These are phyloP conservation scores for Paradoxurus hermaphroditus DNA, from an alignment of 2,113 vertebrate species.

Conservation along the genomic window DNA sequence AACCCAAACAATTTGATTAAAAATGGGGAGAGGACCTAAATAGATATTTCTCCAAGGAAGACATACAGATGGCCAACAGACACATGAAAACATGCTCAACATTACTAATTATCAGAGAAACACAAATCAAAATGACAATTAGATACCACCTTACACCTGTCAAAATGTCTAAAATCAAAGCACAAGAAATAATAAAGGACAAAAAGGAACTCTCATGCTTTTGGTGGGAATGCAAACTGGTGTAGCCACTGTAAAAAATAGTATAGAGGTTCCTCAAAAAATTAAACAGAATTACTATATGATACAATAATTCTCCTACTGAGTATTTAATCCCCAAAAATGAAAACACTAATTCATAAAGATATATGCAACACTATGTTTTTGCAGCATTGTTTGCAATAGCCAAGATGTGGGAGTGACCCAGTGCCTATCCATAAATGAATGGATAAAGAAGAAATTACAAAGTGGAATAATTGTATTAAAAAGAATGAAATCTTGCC, in stretches of 20 bases:
- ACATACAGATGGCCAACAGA: background rate
- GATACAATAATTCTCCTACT: background rate
- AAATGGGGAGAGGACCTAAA: background rate
- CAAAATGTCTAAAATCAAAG: background rate
- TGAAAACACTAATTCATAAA: background rate
- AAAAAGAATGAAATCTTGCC: background rate
- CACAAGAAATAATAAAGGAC: background rate
- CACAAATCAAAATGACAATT: background rate
- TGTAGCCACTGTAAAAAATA: background rate
- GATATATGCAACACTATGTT: background rate
- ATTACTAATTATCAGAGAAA: background rate
- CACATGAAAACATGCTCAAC: background rate
- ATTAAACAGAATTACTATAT: background rate
- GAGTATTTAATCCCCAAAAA: background rate
- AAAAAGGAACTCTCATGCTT: background rate
- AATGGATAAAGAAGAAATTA: background rate
- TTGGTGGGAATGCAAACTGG: background rate
- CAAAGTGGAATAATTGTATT: no score
- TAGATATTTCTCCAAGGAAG: background rate
- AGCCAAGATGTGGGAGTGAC: background rate
- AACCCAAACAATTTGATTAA: background rate
- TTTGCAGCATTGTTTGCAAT: background rate
- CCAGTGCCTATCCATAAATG: background rate
- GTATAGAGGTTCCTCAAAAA: background rate
- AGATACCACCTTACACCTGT: background rate